Evolutionary conservation across 2,797 vertebrate genomes (phyloP), one percentile per base, ranked within the genome.

Genomic region (Tenualosa ilisha): DNA sequence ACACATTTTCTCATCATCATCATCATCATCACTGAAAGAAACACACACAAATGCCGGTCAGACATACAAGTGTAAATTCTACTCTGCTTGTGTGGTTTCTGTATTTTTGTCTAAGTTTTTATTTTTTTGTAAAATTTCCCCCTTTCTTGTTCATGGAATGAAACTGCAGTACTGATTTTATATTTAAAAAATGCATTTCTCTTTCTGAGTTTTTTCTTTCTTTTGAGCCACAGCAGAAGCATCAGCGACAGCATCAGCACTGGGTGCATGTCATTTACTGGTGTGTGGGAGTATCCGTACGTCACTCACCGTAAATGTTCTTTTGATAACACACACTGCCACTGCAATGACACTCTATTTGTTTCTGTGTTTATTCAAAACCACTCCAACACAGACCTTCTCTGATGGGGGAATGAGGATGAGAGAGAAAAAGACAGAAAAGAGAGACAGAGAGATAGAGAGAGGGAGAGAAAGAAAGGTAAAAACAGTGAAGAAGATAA

Each of bases 351-450:
- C 72, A 79, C 72, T 79, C 72, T 43, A 79, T 79, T 79, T 79
- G 40, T 46, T 79, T 79, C 72, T 79, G 40, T 79, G 72, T 79
- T 79, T 79, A 43, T 79, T 79, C 72, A 79, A 79, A 79, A 79
- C 15, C 40, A 40, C 40, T 79, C 40, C 72, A 46, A 40, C 72
- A 79, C 20, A 79, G 72, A 40, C 72, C 20, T 40, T 79, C 37
- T 79, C 72, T 79, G 72, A 79, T 46, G 9, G 15, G 12, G 20
- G 26, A 43, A 26, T 24, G 9, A 51, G 3, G 17, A 31, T 40
- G 59, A 46, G 37, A 79, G 40, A 46, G 20, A 9, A 22, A 31
- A 26, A 37, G 20, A 75, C 12, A 31, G 26, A 72, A 12, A 24
- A 26, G 9, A 26, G 26, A 12, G 9, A 26, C 2, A 68, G 4